These are phyloP conservation scores for Coreius guichenoti DNA, from an alignment of 2,797 vertebrate species.

Conservation along the genomic window DNA sequence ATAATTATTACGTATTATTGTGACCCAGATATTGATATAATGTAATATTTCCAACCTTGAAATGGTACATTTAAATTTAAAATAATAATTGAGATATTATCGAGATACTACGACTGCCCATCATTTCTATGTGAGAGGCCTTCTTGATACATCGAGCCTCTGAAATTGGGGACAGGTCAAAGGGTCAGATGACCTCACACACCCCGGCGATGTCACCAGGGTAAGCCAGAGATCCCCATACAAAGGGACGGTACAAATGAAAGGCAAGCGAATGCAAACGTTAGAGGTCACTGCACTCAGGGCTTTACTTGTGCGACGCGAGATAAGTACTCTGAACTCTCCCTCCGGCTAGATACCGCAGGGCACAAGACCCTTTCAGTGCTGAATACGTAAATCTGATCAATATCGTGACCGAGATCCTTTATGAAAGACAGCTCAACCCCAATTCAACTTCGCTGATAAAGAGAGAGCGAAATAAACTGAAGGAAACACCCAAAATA, in stretches of 20 bases:
- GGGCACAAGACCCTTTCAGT: conserved; percentile 30
- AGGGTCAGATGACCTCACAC: conserved; percentile 60
- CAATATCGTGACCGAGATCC: conserved; percentile 50
- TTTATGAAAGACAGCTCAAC: conserved; percentile 30
- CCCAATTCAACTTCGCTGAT: conserved; percentile 53
- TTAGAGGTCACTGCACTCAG: conserved; percentile 31
- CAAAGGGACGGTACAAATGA: conserved; percentile 24
- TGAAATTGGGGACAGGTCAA: conserved; percentile 52
- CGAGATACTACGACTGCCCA: background rate
- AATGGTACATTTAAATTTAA: background rate
- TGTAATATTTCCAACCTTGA: background rate
- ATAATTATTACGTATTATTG: background rate
- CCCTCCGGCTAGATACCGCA: conserved; percentile 38
- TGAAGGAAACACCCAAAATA: conserved; percentile 48
- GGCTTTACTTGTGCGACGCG: conserved; percentile 16
- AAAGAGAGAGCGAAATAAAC: conserved; percentile 31
- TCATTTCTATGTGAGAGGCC: conserved; percentile 23
- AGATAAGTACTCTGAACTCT: conserved; percentile 44
- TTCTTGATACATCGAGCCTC: conserved; percentile 20
- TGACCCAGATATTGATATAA: background rate
- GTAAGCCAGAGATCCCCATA: conserved; percentile 33
- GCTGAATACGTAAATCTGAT: conserved; percentile 55
- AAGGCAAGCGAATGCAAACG: conserved; percentile 21
- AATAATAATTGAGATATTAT: conserved; percentile 26
- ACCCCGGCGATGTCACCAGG: conserved; percentile 54